Conservation (phyloP, 2,797 vertebrate genomes). For the Cygnus olor region DNA sequence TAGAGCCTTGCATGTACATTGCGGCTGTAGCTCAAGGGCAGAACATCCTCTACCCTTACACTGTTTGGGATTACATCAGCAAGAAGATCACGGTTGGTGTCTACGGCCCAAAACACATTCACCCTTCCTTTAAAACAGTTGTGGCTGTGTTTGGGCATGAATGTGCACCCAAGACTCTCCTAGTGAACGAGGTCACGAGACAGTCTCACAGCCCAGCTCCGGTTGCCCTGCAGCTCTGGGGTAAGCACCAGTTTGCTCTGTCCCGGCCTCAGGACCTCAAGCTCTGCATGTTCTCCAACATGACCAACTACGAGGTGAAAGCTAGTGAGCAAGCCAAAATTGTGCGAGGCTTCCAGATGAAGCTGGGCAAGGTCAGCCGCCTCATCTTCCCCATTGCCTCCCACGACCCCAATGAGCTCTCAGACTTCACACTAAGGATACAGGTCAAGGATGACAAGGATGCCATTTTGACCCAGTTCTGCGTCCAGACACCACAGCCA, state of each 20-base stretch:
- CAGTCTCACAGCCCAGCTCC: constrained; percentile 83
- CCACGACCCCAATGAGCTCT: constrained; percentile 84
- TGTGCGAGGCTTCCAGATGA: constrained; percentile 91
- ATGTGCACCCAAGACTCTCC: constrained; percentile 90
- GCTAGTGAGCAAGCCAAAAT: constrained; percentile 83
- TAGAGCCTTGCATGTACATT: constrained; percentile 95
- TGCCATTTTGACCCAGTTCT: constrained; percentile 93
- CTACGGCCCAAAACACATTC: constrained; percentile 96
- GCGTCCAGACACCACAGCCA: constrained; percentile 92
- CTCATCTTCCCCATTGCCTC: constrained; percentile 90
- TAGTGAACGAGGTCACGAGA: constrained; percentile 88
- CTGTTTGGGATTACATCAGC: constrained; percentile 92
- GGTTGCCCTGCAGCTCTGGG: constrained; percentile 94
- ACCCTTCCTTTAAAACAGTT: constrained; percentile 94
- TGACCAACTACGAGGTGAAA: constrained; percentile 92
- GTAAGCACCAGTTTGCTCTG: constrained; percentile 92
- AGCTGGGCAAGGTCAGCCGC: constrained; percentile 91
- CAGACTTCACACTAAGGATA: constrained; percentile 92
- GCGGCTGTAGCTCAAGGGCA: constrained; percentile 87
- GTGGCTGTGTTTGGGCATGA: constrained; percentile 95
- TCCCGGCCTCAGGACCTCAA: constrained; percentile 90
- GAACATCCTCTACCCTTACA: constrained; percentile 82
- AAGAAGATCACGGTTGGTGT: constrained; percentile 92
- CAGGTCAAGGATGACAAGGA: constrained; percentile 92
- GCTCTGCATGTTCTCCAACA: constrained; percentile 94